Evolutionary conservation across 2,113 vertebrate genomes (phyloP), one percentile per base, ranked within the genome.

Genomic region (Heteronetta atricapilla): DNA sequence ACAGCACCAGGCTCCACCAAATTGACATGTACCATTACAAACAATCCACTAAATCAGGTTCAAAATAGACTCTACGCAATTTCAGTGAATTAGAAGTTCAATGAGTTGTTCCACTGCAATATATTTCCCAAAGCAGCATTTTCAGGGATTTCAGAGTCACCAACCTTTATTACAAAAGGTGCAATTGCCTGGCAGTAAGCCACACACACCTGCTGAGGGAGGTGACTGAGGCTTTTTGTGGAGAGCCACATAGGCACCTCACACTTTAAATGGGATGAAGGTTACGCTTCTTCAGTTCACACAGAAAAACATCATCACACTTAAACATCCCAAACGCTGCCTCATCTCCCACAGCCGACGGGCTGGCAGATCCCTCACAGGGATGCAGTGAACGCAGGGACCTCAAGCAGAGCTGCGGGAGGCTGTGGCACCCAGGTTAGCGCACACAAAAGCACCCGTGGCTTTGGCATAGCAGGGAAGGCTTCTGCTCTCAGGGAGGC

Each of bases 371-470:
- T 88, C 40, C 14, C 20, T 74, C 36, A 17, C 0, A 1, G 16
- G 13, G 46, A 60, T 50, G 13, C 73, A 9, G 26, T 56, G 72
- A 80, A 40, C 0, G 0, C 0, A 0, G 33, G 22, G 50, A 67
- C 2, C 7, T 7, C 3, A 19, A 21, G 38, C 25, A 70, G 29
- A 60, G 40, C 38, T 13, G 48, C 77, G 17, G 14, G 26, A 76
- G 3, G 14, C 13, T 14, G 13, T 5, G 73, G 22, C 46, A 56
- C 31, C 16, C 3, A 2, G 31, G 22, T 29, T 20, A 67, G 53
- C 66, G 33, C 40, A 59, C 2, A 3, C 3, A n/a, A 29, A 14
- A 84, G 3, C 7, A 14, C 1, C 1, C 15, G 3, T 3, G 8
- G 10, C 33, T 15, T 64, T 1, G 0, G 59, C 25, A 52, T 7